Evolutionary conservation across 2,888 invertebrate species (phyloP), one percentile per base, ranked within the genome.

Genomic region (Stegana nigrithorax): DNA sequence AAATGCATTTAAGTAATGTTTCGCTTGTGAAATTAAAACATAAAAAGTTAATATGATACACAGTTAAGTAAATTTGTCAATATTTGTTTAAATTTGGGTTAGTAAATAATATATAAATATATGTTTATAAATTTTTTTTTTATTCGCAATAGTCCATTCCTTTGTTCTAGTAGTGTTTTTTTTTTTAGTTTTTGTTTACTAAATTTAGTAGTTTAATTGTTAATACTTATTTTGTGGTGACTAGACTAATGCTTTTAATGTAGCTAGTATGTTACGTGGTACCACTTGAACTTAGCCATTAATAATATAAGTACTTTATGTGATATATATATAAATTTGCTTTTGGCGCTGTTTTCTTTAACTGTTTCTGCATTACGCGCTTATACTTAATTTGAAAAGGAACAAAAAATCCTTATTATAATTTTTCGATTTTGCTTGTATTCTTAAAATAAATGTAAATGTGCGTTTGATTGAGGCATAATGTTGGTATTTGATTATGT

Each of bases 1-100:
- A 76, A 76, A 76, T 76, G 76, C 76, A 77, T 70, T 75, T 76
- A 79, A 76, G 76, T 76, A 76, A 79, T 75, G 71, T 77, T 69
- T 77, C 67, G 70, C 71, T 70, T 70, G 70, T 70, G 69, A 65
- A 75, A 72, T 5, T 47, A 47, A 47, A 45, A 21, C 23, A 23
- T 27, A 1, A 32, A 36, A 32, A 32, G 23, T 17, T 36, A 26
- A 32, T n/a, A 55, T 23, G 21, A 23, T 6, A 12, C 1, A 26
- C 12, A n/a, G n/a, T 25, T 8, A 36, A 36, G 10, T 39, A 39
- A 14, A 17, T 39, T 17, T 27, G n/a, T 51, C 14, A 26, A 17
- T 14, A 27, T 51, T 27, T 51, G 4, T n/a, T 26, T 51, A 17
- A 27, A n/a, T 17, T 27, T 14, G 39, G 17, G n/a, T 39, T 39